Percentiles rank a stretch among this genome's conserved stretches.
Evolutionary conservation across 1,140 invertebrate genomes (phyloP).

Genomic region (Brachionus calyciflorus): DNA sequence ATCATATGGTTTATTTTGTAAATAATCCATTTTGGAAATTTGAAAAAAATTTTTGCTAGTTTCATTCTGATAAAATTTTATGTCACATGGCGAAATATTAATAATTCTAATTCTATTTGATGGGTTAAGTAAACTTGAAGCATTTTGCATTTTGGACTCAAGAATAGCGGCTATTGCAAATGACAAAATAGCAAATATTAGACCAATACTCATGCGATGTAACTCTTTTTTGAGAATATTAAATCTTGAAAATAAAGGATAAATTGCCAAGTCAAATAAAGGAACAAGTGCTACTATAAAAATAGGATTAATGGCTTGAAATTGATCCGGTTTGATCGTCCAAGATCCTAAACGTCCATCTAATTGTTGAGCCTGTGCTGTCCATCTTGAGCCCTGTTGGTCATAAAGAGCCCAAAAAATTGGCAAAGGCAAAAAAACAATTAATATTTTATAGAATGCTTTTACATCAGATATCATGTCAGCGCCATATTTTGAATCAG

Average conservation of each 20-base stretch:
- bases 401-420: constrained; percentile 80
- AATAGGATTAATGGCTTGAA: constrained; percentile 71
- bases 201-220: constrained; percentile 75
- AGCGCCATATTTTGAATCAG: constrained; percentile 65
- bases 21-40: not conserved
- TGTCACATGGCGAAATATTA: constrained; percentile 35
- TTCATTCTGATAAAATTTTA: not conserved
- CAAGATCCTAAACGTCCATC: constrained; percentile 70
- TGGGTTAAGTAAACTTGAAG: not conserved
- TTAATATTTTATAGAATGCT: constrained; percentile 63
- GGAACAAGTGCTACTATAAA: constrained; percentile 82
- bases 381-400: constrained; percentile 82
- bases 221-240: constrained; percentile 65
- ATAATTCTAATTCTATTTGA: not conserved
- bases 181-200: constrained; percentile 74
- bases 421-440: constrained; percentile 77
- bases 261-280: constrained; percentile 74
- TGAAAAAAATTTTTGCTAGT: not conserved
- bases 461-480: constrained; percentile 21
- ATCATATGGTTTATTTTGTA: not conserved
- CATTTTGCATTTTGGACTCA: constrained; percentile 71
- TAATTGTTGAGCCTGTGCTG: constrained; percentile 86
- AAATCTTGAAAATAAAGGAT: constrained; percentile 63
- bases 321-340: constrained; percentile 59
- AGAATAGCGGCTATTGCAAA: constrained; percentile 81